Base-by-base conservation (phyloP, 2,888 invertebrate genomes). In the Aplocera efformata region DNA sequence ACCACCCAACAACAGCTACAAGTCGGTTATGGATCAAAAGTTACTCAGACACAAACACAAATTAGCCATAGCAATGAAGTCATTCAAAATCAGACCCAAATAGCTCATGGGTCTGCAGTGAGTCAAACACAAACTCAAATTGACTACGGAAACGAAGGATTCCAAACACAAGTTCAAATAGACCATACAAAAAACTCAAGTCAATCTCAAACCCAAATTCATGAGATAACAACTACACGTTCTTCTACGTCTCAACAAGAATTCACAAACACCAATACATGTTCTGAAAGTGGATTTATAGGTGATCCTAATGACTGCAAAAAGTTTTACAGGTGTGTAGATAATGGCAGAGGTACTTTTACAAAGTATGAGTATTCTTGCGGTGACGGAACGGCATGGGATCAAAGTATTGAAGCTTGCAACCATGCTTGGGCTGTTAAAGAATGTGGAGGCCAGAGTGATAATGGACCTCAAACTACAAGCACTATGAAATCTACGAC, bases 261-360 rank as follows among this genome's bases (percentile, higher is more conserved):
- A 24, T 7, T 10, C 26, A 38, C 34, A 27, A 13, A 17, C 7
- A 26, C 20, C 10, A 45, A 45, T 30, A 27, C 43, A 24, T 58
- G 58, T 32, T 38, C 45, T 8, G 37, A 53, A 40, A 91, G 90
- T 68, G 93, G 93, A 22, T 94, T 92, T 61, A 90, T 91, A 60
- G 90, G 91, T 62, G 77, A 78, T 58, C 27, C 35, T 31, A 60
- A 76, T 17, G 88, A 93, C 58, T 94, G 94, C 58, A 89, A 81
- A 32, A 93, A 91, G 63, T 94, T 94, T 71, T 92, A 92, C 59
- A 86, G 93, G 53, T 94, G 94, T 67, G 91, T 93, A 4, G 75
- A 81, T 40, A 84, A 85, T 50, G 86, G 83, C 7, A 78, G 60
- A 51, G 81, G 80, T 6, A 73, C 77, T 6, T 89, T 73, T 42